A percentile compares a stretch with the other conserved stretches of the same genome.
Conservation (phyloP, 2,888 invertebrate species). For the Drosophila acutilabella region DNA sequence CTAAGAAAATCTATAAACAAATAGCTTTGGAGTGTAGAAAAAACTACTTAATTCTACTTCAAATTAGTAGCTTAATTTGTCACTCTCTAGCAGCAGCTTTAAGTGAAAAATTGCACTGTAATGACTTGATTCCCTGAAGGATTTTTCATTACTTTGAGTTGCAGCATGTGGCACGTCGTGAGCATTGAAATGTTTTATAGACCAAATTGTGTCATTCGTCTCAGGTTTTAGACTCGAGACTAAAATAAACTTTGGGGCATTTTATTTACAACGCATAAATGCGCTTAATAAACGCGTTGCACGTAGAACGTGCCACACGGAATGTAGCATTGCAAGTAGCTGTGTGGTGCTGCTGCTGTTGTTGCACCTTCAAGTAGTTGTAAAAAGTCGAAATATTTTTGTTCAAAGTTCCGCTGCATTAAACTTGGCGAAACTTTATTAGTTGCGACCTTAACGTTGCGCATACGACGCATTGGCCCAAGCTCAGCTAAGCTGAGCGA, state of each 20-base stretch:
- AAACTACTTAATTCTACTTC: too few relatives aligned
- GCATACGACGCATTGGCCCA: conserved; percentile 65
- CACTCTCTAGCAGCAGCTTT: neutral
- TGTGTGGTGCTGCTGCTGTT: conserved; percentile 16
- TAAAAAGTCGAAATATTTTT: conserved; percentile 52
- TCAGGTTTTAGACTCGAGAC: conserved; percentile 5
- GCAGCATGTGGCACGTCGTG: conserved; percentile 58
- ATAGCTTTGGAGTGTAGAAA: too few relatives aligned
- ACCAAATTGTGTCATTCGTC: conserved; percentile 63
- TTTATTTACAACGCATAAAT: conserved; percentile 75
- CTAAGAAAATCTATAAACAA: too few relatives aligned
- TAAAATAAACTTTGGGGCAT: conserved; percentile 27
- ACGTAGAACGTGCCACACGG: conserved; percentile 46
- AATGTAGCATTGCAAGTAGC: conserved; percentile 11
- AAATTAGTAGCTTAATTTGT: too few relatives aligned
- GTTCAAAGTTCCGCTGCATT: conserved; percentile 70
- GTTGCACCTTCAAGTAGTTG: conserved; percentile 29
- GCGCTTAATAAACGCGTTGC: conserved; percentile 72
- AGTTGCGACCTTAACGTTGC: conserved; percentile 63
- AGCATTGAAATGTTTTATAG: conserved; percentile 72
- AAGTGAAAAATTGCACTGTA: neutral
- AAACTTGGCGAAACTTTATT: conserved; percentile 65
- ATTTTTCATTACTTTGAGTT: neutral
- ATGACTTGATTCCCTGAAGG: conserved; percentile 13
- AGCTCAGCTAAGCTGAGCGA: conserved; percentile 12